phyloP scores from a whole-genome alignment of 2,113 vertebrate species.

The Eulemur macaco region DNA sequence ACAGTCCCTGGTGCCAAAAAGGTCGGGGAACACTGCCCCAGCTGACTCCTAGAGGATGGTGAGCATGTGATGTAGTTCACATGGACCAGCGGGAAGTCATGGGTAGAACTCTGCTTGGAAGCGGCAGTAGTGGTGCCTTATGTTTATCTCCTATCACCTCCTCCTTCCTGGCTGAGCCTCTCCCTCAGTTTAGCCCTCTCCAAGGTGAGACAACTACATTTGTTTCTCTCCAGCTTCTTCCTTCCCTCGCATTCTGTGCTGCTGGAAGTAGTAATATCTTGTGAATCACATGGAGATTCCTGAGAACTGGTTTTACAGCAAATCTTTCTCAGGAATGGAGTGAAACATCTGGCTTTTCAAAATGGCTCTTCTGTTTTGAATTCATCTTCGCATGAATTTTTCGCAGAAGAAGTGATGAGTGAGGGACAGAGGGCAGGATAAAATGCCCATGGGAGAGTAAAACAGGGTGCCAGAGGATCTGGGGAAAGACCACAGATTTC shows the following conservation, averaged over 20 bases:
- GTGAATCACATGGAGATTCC: background rate
- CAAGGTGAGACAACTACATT: background rate
- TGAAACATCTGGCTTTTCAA: background rate
- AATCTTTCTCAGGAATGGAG: background rate
- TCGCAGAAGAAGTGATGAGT: background rate
- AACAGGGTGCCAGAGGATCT: background rate
- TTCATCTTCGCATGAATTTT: background rate
- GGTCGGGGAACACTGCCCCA: rapidly evolving
- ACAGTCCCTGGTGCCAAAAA: too few relatives aligned
- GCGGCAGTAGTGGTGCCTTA: background rate
- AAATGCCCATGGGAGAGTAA: background rate
- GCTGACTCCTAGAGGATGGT: background rate
- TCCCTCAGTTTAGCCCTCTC: background rate
- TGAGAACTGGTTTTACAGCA: background rate
- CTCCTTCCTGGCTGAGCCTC: background rate
- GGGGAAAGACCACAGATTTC: background rate
- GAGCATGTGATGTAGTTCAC: background rate
- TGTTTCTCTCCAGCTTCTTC: background rate
- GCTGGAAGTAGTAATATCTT: background rate
- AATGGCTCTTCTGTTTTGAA: background rate
- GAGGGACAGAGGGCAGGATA: background rate
- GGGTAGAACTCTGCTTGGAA: background rate
- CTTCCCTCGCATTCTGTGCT: background rate
- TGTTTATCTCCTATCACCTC: background rate
- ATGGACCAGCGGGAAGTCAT: rapidly evolving